Percentiles rank a stretch among this genome's conserved stretches.
Evolutionary conservation across 92 coral and sea anemone genomes (phyloP).

Genomic region (Muricea muricata): DNA sequence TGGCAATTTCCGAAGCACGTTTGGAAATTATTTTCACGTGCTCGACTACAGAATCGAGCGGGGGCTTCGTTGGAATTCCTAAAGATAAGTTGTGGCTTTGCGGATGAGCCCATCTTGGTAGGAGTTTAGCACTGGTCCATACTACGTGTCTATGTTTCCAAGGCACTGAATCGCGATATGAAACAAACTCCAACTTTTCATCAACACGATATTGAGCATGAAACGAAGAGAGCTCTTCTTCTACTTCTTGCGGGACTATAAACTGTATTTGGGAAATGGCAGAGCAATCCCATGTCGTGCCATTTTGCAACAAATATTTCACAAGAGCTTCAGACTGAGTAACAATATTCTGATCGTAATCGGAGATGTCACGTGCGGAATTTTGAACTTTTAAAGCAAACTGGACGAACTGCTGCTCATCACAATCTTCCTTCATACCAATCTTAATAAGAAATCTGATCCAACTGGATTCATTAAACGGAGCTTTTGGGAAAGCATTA

Average conservation of each 20-base stretch:
- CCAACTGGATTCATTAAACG: constrained; percentile 10
- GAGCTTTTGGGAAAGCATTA: neutral
- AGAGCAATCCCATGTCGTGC: neutral
- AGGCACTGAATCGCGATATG: constrained; percentile 27
- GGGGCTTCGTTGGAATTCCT: constrained; percentile 74
- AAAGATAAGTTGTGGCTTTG: constrained; percentile 52
- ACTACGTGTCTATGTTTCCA: constrained; percentile 32
- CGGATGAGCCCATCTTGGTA: constrained; percentile 94
- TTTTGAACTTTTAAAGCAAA: constrained; percentile 12
- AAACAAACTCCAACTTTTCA: constrained; percentile 15
- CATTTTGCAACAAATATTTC: neutral
- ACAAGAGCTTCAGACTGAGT: constrained; percentile 38
- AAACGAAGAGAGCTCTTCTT: neutral
- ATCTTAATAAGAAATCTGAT: neutral
- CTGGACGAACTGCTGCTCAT: constrained; percentile 1
- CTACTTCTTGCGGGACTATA: constrained; percentile 21
- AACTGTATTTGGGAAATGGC: neutral
- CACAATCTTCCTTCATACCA: constrained; percentile 18
- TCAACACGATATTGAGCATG: neutral
- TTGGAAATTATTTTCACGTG: constrained; percentile 77
- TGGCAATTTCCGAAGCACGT: constrained; percentile 73
- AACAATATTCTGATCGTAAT: neutral
- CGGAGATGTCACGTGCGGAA: neutral
- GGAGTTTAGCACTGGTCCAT: constrained; percentile 83
- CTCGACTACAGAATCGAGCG: constrained; percentile 83